These are phyloP conservation scores for Tetramorium bicarinatum DNA, from an alignment of 2,888 invertebrate species.

Conservation along the genomic window DNA sequence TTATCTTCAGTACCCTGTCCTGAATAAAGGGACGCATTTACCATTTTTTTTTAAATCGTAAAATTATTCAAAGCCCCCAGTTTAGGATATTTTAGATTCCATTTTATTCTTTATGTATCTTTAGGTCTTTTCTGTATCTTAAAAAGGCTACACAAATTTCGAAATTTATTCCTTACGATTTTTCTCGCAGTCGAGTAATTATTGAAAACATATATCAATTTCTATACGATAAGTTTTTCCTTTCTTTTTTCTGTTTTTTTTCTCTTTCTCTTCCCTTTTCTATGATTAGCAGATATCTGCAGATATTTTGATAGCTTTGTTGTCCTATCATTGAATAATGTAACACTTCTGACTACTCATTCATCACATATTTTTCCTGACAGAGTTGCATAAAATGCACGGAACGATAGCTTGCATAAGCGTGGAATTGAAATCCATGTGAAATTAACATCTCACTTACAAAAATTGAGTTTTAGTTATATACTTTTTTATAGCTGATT, in stretches of 20 bases:
- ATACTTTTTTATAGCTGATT: not conserved
- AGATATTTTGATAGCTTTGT: conserved; percentile 38
- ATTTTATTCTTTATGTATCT: not conserved
- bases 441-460: not conserved
- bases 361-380: conserved; percentile 80
- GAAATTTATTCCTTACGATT: not conserved
- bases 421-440: conserved; percentile 44
- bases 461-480: not conserved
- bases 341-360: conserved; percentile 73
- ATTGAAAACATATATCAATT: too few species aligned
- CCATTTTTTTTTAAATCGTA: not conserved
- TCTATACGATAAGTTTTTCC: too few species aligned
- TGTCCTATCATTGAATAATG: conserved; percentile 74
- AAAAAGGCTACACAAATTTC: not conserved
- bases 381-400: conserved; percentile 83
- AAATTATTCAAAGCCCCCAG: not conserved
- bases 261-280: not conserved
- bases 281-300: conserved; percentile 9
- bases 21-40: conserved; percentile 7
- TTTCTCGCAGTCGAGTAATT: not conserved
- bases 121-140: not conserved
- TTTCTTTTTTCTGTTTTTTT: not conserved
- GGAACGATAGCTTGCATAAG: conserved; percentile 82
- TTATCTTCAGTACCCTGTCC: conserved; percentile 64
- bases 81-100: not conserved